phyloP scores from a whole-genome alignment of 2,888 invertebrate genomes.

The Stegana nigrithorax region DNA sequence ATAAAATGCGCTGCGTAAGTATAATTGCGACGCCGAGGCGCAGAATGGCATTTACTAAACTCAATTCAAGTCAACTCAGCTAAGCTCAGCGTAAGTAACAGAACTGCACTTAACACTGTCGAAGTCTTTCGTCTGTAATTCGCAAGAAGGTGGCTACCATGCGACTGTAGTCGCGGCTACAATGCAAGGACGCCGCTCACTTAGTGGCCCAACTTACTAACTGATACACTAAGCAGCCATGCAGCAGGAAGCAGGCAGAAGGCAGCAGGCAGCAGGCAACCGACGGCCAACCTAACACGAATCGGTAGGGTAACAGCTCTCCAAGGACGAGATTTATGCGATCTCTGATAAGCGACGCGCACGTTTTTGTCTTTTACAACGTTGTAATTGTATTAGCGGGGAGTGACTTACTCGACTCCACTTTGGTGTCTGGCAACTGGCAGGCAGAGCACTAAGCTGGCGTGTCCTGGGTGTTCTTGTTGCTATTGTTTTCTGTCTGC shows the following conservation, averaged over 20 bases:
- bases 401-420: no score
- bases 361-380: slow-evolving; percentile 27
- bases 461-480: neutral
- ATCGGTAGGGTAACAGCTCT: slow-evolving; percentile 54
- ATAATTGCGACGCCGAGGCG: slow-evolving; percentile 41
- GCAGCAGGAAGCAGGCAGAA: neutral
- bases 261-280: neutral
- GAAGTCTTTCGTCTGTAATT: slow-evolving; percentile 57
- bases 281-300: neutral
- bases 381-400: slow-evolving; percentile 40
- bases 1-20: slow-evolving; percentile 33
- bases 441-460: neutral
- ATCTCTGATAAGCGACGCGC: slow-evolving; percentile 46
- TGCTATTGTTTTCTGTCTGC: slow-evolving; percentile 8
- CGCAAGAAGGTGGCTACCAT: slow-evolving; percentile 54
- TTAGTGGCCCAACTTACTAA: slow-evolving; percentile 12
- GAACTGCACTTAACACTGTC: slow-evolving; percentile 29
- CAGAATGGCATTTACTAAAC: slow-evolving; percentile 10
- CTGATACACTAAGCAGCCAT: no score
- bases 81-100: neutral
- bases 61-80: neutral
- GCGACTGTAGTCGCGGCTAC: slow-evolving; percentile 3
- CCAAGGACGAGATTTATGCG: slow-evolving; percentile 60
- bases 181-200: neutral
- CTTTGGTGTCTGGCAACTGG: slow-evolving; percentile 29